Conservation (phyloP, 1,140 invertebrate species). For the Fragariocoptes setiger region DNA sequence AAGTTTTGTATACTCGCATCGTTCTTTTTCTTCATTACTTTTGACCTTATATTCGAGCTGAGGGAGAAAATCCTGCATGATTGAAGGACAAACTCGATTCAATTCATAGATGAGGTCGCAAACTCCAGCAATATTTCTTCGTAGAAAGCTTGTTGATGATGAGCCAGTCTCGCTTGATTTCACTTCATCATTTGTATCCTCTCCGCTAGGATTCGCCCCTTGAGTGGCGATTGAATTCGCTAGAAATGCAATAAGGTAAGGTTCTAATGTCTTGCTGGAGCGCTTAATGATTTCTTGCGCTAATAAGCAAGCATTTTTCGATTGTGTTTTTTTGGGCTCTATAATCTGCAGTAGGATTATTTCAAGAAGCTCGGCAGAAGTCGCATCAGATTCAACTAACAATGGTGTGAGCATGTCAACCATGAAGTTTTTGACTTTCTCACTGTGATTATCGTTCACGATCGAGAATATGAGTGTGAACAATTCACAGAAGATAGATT, state of each 20-base stretch:
- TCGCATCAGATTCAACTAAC: constrained; percentile 72
- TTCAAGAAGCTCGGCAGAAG: constrained; percentile 69
- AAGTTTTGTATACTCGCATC: constrained; percentile 53
- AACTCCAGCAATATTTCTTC: constrained; percentile 17
- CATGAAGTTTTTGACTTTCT: constrained; percentile 84
- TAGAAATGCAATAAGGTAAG: constrained; percentile 31
- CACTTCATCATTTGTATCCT: constrained; percentile 8
- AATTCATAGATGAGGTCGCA: constrained; percentile 89
- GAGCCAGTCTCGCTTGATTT: background rate
- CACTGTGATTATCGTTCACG: constrained; percentile 62
- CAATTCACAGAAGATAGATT: constrained; percentile 74
- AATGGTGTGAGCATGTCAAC: constrained; percentile 69
- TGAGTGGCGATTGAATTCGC: constrained; percentile 6
- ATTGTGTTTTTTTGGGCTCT: constrained; percentile 67
- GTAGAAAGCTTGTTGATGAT: background rate
- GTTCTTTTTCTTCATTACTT: constrained; percentile 49
- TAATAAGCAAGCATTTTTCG: constrained; percentile 56
- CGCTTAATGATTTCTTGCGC: constrained; percentile 68
- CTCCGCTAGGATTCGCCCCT: constrained; percentile 6
- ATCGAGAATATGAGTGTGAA: constrained; percentile 60
- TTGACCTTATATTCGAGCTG: constrained; percentile 55
- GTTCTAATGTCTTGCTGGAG: constrained; percentile 60
- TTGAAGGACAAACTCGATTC: constrained; percentile 61
- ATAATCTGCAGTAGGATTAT: constrained; percentile 78
- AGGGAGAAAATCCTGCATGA: constrained; percentile 56